phyloP scores from a whole-genome alignment of 2,113 vertebrate genomes.

The Gavia stellata region DNA sequence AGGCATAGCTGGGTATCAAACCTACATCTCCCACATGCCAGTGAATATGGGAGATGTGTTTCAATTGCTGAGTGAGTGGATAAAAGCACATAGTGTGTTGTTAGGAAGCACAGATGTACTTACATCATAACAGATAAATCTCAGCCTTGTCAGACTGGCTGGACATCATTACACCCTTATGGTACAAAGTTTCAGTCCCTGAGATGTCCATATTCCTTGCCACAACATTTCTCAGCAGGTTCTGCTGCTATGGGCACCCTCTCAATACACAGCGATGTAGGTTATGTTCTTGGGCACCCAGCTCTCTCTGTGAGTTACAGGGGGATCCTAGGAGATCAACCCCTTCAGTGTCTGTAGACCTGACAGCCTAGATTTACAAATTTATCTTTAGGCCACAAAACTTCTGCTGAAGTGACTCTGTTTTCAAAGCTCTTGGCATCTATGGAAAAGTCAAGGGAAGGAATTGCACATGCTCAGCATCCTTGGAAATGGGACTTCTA shows the following conservation, averaged over 20 bases:
- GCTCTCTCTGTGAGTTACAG: neutral
- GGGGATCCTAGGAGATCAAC: neutral
- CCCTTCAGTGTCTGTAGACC: neutral
- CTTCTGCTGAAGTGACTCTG: neutral
- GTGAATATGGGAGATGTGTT: neutral
- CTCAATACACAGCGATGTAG: neutral
- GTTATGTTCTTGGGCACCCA: neutral
- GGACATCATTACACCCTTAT: neutral
- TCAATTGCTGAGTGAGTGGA: neutral
- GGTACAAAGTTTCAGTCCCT: neutral
- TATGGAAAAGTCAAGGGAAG: neutral
- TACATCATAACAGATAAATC: neutral
- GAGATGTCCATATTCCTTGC: neutral
- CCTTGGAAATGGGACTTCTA: neutral
- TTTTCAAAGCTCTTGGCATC: neutral
- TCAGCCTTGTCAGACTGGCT: neutral
- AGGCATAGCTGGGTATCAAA: neutral
- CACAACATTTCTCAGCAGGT: neutral
- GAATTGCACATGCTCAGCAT: neutral
- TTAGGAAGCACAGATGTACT: neutral
- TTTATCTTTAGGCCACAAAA: neutral
- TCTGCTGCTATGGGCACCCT: neutral
- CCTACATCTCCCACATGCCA: neutral
- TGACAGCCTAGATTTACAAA: neutral
- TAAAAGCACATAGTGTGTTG: neutral